These are phyloP conservation scores for Lissonota sp. DNA, from an alignment of 2,888 invertebrate genomes.

Conservation along the genomic window DNA sequence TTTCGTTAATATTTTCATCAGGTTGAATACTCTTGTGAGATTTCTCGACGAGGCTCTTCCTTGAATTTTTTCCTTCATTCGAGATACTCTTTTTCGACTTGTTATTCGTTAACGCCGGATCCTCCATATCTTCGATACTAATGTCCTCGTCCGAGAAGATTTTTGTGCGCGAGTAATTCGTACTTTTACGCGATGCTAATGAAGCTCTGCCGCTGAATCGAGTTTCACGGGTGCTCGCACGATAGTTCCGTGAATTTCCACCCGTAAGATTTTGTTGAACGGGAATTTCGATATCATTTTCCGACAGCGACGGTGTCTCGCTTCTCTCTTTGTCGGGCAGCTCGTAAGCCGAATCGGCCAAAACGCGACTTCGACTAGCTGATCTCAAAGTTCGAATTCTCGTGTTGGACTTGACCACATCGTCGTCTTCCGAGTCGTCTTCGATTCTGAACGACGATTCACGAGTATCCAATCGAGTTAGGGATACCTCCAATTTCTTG, in stretches of 20 bases:
- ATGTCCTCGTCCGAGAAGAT: conserved; percentile 43
- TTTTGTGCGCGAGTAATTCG: conserved; percentile 1
- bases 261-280: neutral
- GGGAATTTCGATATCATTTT: conserved; percentile 19
- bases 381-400: neutral
- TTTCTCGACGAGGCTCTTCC: neutral
- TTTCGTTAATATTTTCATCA: conserved; percentile 13
- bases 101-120: neutral
- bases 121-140: conserved; percentile 30
- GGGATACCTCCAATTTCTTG: conserved; percentile 1
- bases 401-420: neutral
- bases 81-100: neutral
- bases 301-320: conserved; percentile 38
- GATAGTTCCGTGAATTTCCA: neutral
- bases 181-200: conserved; percentile 1
- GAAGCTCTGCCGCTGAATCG: neutral
- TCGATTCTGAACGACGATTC: neutral
- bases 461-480: neutral
- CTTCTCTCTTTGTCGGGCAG: conserved; percentile 58
- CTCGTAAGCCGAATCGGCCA: conserved; percentile 54
- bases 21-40: neutral
- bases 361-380: conserved; percentile 11
- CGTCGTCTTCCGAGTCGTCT: neutral
- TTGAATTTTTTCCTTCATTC: neutral
- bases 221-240: no score